Evolutionary conservation across 2,113 vertebrate species (phyloP).

Genomic region (Orthonyx spaldingii): DNA sequence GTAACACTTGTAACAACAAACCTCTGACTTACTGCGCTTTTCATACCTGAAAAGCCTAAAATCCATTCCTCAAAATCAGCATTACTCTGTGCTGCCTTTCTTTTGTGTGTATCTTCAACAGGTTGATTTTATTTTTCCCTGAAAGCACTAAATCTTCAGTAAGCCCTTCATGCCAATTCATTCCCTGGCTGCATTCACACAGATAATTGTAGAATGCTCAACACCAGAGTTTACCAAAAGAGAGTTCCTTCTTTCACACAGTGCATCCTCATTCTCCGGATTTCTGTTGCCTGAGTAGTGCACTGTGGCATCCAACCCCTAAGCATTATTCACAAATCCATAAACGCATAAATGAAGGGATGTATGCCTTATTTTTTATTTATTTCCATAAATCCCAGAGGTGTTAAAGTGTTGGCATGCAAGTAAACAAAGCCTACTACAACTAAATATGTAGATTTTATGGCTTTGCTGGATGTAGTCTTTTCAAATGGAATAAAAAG

Average conservation of each 20-base stretch:
- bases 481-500: background rate
- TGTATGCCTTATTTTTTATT: background rate
- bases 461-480: background rate
- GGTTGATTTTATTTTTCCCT: background rate
- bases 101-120: background rate
- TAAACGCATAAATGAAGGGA: background rate
- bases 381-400: background rate
- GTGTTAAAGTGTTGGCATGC: background rate
- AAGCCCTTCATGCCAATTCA: background rate
- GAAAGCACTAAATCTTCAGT: background rate
- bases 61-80: background rate
- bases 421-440: background rate
- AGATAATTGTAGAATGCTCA: accelerated
- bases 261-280: background rate
- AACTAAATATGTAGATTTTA: background rate
- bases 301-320: background rate
- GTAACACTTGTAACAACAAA: background rate
- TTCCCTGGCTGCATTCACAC: background rate
- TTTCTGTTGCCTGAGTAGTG: background rate
- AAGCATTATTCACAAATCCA: background rate
- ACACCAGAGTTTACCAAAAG: background rate
- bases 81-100: background rate
- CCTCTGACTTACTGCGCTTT: background rate
- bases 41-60: background rate
- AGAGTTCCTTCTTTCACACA: background rate